Base-by-base conservation (phyloP, 1,140 invertebrate genomes). In the Archivesica marissinica region DNA sequence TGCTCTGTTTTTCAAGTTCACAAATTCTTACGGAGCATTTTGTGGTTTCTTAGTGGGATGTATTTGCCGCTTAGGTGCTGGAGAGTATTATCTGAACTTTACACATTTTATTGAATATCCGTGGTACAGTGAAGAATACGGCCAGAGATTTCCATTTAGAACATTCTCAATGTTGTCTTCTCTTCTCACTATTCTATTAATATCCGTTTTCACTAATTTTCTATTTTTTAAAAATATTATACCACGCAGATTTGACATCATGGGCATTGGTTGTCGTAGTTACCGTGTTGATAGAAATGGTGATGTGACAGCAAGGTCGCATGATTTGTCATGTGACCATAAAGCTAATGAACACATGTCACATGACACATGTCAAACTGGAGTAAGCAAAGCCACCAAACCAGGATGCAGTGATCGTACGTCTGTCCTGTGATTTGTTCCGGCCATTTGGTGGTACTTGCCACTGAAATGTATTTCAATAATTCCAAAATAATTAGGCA, bases 101-200 rank as follows among this genome's bases (percentile, higher is more conserved):
- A 88, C 89, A 39, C 72, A 87, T 39, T 90, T 92, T 66, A 93
- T 93, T 33, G 50, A 75, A 25, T 93, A 91, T 84, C 92, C 92
- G 23, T 89, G 85, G 28, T 93, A 90, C 79, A 88, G 85, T 47
- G 59, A 75, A 7, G 78, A 77, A 3, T n/a, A 41, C 4, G 87
- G 82, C 33, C 92, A 93, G 79, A 52, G 89, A 30, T 93, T 93
- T 83, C 92, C 92, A 33, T 92, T 92, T 76, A 75, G 92, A 23
- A 90, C 87, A 17, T 90, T 93, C 68, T 86, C 92, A 1, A 90
- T 93, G 88, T 39, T 91, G 7, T 64, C 78, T 20, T 91, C 91
- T 13, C 35, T 89, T 20, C 3, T 82, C 3, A 88, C 87, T 35
- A 89, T 92, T 56, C 38, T 88, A 1, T 4, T 88, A 11, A 66